Conservation (phyloP, 2,797 vertebrate genomes). For the Girardinus metallicus region DNA sequence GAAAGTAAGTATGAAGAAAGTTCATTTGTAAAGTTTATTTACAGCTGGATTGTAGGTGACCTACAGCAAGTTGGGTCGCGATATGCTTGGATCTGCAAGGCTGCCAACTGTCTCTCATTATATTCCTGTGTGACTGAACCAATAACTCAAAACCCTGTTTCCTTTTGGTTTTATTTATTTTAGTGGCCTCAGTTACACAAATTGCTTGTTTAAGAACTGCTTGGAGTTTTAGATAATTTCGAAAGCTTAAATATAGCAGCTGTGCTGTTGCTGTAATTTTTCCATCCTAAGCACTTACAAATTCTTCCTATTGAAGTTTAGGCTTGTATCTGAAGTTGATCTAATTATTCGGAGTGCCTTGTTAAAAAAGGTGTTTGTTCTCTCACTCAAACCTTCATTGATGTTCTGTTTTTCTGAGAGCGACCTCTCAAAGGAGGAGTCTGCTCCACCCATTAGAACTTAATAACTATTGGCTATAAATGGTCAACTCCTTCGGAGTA, state of each 20-base stretch:
- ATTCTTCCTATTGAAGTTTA: constrained; percentile 5
- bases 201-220: constrained; percentile 24
- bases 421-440: constrained; percentile 19
- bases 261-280: background rate
- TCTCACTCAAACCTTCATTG: constrained; percentile 9
- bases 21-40: background rate
- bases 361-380: constrained; percentile 13
- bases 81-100: background rate
- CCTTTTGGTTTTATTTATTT: background rate
- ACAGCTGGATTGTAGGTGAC: background rate
- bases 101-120: background rate
- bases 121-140: constrained; percentile 2
- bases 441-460: constrained; percentile 26
- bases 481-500: constrained; percentile 34
- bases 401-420: constrained; percentile 11
- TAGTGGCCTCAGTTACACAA: background rate
- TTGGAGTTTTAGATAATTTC: background rate
- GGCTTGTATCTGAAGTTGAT: constrained; percentile 6
- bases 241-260: constrained; percentile 12
- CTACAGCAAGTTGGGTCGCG: background rate
- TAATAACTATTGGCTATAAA: constrained; percentile 42
- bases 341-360: constrained; percentile 13
- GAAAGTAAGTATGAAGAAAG: background rate
- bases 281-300: background rate
- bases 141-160: constrained; percentile 1